These are phyloP conservation scores for Zapus hudsonius DNA, from an alignment of 2,113 vertebrate species.

Conservation along the genomic window DNA sequence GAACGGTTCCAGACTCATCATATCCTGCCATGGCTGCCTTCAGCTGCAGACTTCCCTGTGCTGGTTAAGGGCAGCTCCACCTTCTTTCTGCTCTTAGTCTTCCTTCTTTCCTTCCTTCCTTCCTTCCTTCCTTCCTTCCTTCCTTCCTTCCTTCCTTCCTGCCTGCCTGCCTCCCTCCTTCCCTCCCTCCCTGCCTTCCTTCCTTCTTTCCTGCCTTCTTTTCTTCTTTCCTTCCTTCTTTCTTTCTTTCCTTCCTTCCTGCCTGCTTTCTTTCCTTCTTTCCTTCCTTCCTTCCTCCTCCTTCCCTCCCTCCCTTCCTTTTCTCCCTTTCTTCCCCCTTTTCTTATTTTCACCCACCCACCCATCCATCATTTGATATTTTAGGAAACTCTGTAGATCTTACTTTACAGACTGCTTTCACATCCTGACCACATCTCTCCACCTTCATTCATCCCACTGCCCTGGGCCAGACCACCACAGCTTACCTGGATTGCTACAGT, in stretches of 20 bases:
- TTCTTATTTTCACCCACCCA: too few species aligned
- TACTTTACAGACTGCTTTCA: neutral
- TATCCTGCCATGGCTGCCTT: neutral
- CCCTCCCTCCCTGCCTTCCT: too few species aligned
- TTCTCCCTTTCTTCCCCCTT: too few species aligned
- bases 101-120: neutral
- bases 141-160: rapidly evolving
- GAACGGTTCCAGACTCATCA: neutral
- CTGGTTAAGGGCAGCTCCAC: neutral
- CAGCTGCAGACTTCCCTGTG: neutral
- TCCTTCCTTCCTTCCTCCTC: too few species aligned
- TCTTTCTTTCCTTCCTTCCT: neutral
- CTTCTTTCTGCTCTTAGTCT: neutral
- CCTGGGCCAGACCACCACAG: too few species aligned
- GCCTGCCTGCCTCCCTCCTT: neutral
- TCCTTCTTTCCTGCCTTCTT: neutral
- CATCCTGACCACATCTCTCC: neutral
- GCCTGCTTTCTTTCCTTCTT: too few species aligned
- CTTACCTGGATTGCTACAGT: neutral
- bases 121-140: neutral
- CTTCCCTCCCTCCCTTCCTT: too few species aligned
- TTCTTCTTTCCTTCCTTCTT: neutral
- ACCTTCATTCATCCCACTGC: neutral
- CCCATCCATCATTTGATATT: too few species aligned
- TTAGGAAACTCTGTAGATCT: neutral